Evolutionary conservation across 2,113 vertebrate species (phyloP), one percentile per base, ranked within the genome.

Genomic region (Anhinga anhinga): DNA sequence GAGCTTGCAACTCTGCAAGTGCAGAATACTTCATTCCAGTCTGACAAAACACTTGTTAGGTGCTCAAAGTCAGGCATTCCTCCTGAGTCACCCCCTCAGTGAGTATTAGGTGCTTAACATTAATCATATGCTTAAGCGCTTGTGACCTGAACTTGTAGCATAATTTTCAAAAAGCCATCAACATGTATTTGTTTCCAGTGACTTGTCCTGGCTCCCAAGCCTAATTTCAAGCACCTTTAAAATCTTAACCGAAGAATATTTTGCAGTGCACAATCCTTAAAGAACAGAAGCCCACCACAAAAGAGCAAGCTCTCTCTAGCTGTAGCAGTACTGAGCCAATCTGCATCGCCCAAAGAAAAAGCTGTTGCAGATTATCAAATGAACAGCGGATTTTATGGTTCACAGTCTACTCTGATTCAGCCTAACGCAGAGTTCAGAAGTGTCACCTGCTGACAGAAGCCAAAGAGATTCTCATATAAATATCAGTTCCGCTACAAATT

Each of bases 371-470:
- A 73, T 92, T 61, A 82, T 62, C 32, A 77, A 22, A 49, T 19
- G 40, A 86, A 17, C 1, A 77, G 56, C 0, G 0, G 42, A 47
- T 81, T 95, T 69, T 90, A 72, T 82, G 47, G 38, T 55, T 91
- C 65, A 56, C 25, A 58, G 72, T 47, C 55, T 55, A 8, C 71
- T 73, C 85, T 63, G 55, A 88, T 84, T 95, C 69, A 81, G 10
- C 19, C 47, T 29, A 92, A 56, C 18, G 34, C 4, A 56, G 56
- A 82, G 69, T 49, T 92, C 86, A 88, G 69, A 97, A 95, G 86
- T 95, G 52, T 93, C 93, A 93, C 89, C 94, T 90, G 86, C 86
- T 95, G 93, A 95, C 77, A 91, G 89, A 69, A 95, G 66, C 56
- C 30, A 25, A 91, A 67, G 50, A 71, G 26, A 80, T 78, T 42